A percentile compares a stretch with the other conserved stretches of the same genome.
Conservation (phyloP, 2,888 invertebrate genomes). For the Lasioglossum vierecki region DNA sequence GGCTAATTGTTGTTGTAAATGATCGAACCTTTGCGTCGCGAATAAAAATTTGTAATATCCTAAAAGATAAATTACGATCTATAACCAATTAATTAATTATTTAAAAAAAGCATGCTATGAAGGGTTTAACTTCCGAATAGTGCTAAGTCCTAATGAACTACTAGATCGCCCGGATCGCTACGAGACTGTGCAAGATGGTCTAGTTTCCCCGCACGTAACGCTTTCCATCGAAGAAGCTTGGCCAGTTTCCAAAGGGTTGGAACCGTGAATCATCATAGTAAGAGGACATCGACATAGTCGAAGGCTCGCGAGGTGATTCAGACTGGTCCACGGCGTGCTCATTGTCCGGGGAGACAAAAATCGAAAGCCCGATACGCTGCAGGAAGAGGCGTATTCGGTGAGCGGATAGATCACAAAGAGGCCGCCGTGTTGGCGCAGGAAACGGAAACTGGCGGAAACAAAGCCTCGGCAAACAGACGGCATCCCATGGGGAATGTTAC, state of each 20-base stretch:
- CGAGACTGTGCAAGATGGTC: no score
- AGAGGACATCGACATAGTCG: neutral
- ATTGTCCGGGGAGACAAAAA: neutral
- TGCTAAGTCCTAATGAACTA: no score
- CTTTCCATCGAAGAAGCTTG: no score
- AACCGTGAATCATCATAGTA: neutral
- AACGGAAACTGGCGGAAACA: constrained; percentile 84
- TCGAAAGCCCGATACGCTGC: neutral
- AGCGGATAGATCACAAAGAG: constrained; percentile 76
- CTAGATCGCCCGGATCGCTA: no score
- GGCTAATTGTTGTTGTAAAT: no score
- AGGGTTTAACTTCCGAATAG: no score
- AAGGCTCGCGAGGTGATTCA: neutral
- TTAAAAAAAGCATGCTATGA: no score
- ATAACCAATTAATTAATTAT: no score
- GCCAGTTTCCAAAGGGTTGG: neutral
- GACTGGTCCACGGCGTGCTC: neutral
- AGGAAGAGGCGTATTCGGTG: constrained; percentile 70
- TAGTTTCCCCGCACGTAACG: no score
- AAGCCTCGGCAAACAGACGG: constrained; percentile 80
- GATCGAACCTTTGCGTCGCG: no score
- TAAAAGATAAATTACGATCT: no score
- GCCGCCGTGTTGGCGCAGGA: constrained; percentile 83
- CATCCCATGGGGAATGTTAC: constrained; percentile 77
- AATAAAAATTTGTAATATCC: no score